A percentile compares a stretch with the other conserved stretches of the same genome.
Evolutionary conservation across 1,140 invertebrate genomes (phyloP).

Genomic region (Drosophila sproati): DNA sequence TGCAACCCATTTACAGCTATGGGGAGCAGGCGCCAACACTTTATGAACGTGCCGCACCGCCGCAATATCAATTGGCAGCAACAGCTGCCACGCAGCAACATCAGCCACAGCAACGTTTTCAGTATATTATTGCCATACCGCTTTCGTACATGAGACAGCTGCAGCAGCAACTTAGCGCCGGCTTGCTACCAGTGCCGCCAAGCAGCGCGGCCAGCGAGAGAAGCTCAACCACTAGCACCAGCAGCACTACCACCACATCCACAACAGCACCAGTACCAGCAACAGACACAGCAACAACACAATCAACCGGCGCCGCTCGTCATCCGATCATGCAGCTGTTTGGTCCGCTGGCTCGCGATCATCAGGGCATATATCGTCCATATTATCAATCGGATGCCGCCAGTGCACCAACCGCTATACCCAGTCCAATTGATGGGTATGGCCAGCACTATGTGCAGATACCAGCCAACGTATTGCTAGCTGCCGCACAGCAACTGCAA

Average conservation of each 20-base stretch:
- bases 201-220: slow-evolving; percentile 27
- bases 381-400: slow-evolving; percentile 61
- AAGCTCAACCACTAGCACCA: slow-evolving; percentile 15
- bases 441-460: slow-evolving; percentile 69
- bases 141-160: slow-evolving; percentile 75
- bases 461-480: slow-evolving; percentile 64
- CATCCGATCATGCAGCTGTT: slow-evolving; percentile 56
- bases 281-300: slow-evolving; percentile 20
- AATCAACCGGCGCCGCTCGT: slow-evolving; percentile 6
- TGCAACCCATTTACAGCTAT: slow-evolving; percentile 53
- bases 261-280: slow-evolving; percentile 27
- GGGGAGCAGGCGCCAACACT: slow-evolving; percentile 38
- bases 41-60: slow-evolving; percentile 36
- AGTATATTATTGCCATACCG: slow-evolving; percentile 81
- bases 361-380: slow-evolving; percentile 63
- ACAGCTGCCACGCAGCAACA: slow-evolving; percentile 32
- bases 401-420: slow-evolving; percentile 40
- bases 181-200: slow-evolving; percentile 10
- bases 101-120: slow-evolving; percentile 54
- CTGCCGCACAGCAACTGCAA: slow-evolving; percentile 68
- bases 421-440: slow-evolving; percentile 22
- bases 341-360: slow-evolving; percentile 72
- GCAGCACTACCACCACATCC: slow-evolving; percentile 24
- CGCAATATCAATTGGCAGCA: slow-evolving; percentile 32
- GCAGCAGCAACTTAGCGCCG: slow-evolving; percentile 59